A percentile compares a stretch with the other conserved stretches of the same genome.
Evolutionary conservation across 2,113 vertebrate genomes (phyloP).

Genomic region (Atractosteus spatula): DNA sequence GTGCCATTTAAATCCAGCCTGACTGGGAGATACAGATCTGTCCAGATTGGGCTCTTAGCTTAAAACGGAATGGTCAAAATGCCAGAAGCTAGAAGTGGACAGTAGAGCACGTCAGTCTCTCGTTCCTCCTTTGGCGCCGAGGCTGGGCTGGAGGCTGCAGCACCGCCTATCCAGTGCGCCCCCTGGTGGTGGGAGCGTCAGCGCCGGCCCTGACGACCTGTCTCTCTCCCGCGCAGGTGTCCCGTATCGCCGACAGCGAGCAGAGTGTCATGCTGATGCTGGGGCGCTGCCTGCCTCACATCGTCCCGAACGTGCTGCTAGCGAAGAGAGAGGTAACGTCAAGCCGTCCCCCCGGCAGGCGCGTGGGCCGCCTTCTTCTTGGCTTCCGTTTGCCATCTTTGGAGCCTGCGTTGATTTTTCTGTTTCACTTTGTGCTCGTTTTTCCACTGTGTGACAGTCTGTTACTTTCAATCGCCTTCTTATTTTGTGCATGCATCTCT

Average conservation of each 20-base stretch:
- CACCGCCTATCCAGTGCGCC: too few relatives aligned
- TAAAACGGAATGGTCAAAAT: too few relatives aligned
- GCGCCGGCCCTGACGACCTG: too few relatives aligned
- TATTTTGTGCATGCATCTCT: constrained; percentile 93
- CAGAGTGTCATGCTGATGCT: constrained; percentile 95
- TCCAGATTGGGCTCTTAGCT: too few relatives aligned
- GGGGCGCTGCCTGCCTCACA: constrained; percentile 95
- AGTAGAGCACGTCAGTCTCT: too few relatives aligned
- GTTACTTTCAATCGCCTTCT: constrained; percentile 85
- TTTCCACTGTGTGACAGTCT: constrained; percentile 59
- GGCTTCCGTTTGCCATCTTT: too few relatives aligned
- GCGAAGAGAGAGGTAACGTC: constrained; percentile 93
- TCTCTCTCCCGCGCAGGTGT: constrained; percentile 71
- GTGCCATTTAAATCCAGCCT: too few relatives aligned
- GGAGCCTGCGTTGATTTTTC: neutral
- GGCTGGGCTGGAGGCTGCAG: too few relatives aligned
- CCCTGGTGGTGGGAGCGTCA: neutral
- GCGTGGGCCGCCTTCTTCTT: constrained; percentile 20
- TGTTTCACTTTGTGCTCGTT: constrained; percentile 32
- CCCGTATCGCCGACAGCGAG: constrained; percentile 93
- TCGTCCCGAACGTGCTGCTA: constrained; percentile 94
- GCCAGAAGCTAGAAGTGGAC: too few relatives aligned
- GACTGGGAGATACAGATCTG: too few relatives aligned
- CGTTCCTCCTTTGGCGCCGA: too few relatives aligned
- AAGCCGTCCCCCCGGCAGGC: constrained; percentile 20